Conservation (phyloP, 1,140 invertebrate genomes). For the Drosophila ogumai region DNA sequence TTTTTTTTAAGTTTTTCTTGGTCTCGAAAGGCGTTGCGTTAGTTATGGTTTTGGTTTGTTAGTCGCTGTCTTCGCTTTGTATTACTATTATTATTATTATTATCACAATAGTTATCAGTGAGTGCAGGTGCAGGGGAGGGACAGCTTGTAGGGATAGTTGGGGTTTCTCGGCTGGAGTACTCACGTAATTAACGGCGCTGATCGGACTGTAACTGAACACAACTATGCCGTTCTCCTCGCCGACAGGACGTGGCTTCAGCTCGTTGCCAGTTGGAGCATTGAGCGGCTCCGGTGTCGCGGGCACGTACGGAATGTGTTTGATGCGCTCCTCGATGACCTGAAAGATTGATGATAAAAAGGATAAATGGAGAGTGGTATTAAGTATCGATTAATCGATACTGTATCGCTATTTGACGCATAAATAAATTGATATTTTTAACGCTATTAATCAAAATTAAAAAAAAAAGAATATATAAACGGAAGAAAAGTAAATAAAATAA, state of each 20-base stretch:
- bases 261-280: constrained; percentile 92
- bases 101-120: not conserved
- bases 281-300: constrained; percentile 91
- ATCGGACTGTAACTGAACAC: constrained; percentile 95
- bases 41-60: not conserved
- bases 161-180: constrained; percentile 65
- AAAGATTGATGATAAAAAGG: not conserved
- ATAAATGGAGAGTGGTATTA: not conserved
- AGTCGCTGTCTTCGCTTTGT: not conserved
- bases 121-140: constrained; percentile 35
- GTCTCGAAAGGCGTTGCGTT: not conserved
- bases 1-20: not conserved
- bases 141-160: not conserved
- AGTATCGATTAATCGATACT: not conserved
- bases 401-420: not conserved
- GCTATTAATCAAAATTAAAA: no score
- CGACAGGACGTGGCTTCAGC: constrained; percentile 92
- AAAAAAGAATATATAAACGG: not conserved
- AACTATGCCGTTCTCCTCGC: constrained; percentile 93
- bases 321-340: constrained; percentile 94
- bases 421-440: not conserved
- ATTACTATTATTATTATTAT: not conserved
- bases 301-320: constrained; percentile 90
- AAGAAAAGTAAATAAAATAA: not conserved
- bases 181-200: constrained; percentile 95